Base-by-base conservation (phyloP, 1,140 invertebrate species). In the Drosophila malerkotliana region DNA sequence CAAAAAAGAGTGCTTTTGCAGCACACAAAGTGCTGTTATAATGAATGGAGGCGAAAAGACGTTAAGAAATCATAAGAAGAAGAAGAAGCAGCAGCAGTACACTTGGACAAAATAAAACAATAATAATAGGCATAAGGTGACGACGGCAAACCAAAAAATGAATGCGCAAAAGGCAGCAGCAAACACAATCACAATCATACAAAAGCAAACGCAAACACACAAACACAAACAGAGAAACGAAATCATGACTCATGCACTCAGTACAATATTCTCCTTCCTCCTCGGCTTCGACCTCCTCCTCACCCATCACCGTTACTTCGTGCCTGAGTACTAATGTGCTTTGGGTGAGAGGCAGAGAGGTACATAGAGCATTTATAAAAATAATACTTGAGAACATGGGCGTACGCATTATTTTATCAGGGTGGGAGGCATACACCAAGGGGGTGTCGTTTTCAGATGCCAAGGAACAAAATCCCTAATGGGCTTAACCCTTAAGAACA, bases 41-140 rank as follows among this genome's bases (percentile, higher is more conserved):
- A 88, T 88, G 83, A 88, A 88, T 88, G 83, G 74, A 88, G 81
- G 69, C 71, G 81, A 79, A 83, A 69, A 55, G 45, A 55, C 44
- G 44, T 45, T 87, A 64, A 81, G 74, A 87, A 87, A 85, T 85
- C 78, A 85, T 82, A 87, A 45, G 21, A 45, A 14, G 24, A 45
- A 41, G 41, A 51, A 63, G 15, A 71, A 39, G 69, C 53, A 60
- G 69, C 53, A 60, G 58, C 26, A 63, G 74, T 56, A 81, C 71
- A 84, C 47, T 41, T 47, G 37, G 34, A 60, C 59, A 34, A 85
- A 77, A 85, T 69, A 87, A 69, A 85, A 77, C 74, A 82, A 87
- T 87, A 87, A 87, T 82, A 85, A 85, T 85, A 85, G 84, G 81
- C 82, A 87, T 87, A 87, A 87, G 82, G 82, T 87, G 82, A 88